Evolutionary conservation across 2,888 invertebrate genomes (phyloP).

Genomic region (Brachypalpus laphriformis): DNA sequence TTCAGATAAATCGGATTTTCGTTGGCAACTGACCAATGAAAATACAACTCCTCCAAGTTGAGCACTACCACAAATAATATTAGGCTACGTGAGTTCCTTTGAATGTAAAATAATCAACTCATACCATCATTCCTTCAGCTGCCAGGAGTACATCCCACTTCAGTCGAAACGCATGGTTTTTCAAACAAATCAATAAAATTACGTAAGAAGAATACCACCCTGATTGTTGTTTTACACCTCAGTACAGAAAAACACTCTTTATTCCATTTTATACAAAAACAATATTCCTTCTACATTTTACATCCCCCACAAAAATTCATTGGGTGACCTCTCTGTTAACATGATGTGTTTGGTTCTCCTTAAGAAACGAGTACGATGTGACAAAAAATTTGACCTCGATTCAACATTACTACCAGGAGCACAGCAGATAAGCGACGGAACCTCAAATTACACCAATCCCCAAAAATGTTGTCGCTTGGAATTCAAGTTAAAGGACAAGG

Average conservation of each 20-base stretch:
- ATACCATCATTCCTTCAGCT: not conserved
- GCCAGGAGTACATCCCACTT: not conserved
- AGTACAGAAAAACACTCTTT: not conserved
- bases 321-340: no score
- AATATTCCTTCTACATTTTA: not conserved
- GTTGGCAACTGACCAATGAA: no score
- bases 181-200: not conserved
- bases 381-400: constrained; percentile 69
- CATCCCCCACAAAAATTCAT: no score
- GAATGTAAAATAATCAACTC: no score
- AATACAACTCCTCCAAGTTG: no score
- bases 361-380: no score
- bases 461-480: not conserved
- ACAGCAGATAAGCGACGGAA: constrained; percentile 16
- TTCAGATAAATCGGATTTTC: no score
- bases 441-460: not conserved
- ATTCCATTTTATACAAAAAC: not conserved
- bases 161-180: not conserved
- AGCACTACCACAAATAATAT: no score
- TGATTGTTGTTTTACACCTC: not conserved
- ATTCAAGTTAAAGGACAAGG: constrained; percentile 3
- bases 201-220: no score
- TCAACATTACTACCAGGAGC: constrained; percentile 14
- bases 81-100: no score
- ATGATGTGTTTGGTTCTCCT: no score